Conservation (phyloP, 2,113 vertebrate species). For the Corythoichthys haematopterus region DNA sequence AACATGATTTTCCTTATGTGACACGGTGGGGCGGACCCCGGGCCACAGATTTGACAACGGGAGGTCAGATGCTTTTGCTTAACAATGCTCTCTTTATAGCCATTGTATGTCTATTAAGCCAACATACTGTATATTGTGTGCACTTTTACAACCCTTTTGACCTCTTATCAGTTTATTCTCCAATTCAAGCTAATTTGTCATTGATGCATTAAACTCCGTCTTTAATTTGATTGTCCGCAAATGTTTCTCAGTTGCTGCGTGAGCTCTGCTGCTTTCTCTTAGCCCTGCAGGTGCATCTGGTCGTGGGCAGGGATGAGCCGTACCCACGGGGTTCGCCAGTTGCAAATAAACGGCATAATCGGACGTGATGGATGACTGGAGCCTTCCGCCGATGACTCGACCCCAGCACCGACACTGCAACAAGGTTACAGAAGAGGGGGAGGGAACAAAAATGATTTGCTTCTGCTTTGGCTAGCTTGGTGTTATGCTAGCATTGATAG, state of each 20-base stretch:
- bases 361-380: conserved; percentile 60
- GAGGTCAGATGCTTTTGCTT: no score
- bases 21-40: no score
- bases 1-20: no score
- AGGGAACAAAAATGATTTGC: conserved; percentile 53
- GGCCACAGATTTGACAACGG: no score
- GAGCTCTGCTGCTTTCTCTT: conserved; percentile 27
- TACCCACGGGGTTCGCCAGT: conserved; percentile 64
- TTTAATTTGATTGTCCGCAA: conserved; percentile 68
- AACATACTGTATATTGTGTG: no score
- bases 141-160: background rate
- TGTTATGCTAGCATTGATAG: background rate
- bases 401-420: conserved; percentile 45
- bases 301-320: conserved; percentile 25
- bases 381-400: conserved; percentile 45
- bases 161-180: conserved; percentile 52
- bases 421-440: conserved; percentile 48
- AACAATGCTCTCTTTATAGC: no score
- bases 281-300: conserved; percentile 27
- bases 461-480: conserved; percentile 19
- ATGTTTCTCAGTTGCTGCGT: conserved; percentile 41
- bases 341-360: conserved; percentile 65
- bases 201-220: conserved; percentile 65
- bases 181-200: conserved; percentile 71
- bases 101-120: no score